Conservation (phyloP, 92 coral and sea anemone species). For the Metridium senile region DNA sequence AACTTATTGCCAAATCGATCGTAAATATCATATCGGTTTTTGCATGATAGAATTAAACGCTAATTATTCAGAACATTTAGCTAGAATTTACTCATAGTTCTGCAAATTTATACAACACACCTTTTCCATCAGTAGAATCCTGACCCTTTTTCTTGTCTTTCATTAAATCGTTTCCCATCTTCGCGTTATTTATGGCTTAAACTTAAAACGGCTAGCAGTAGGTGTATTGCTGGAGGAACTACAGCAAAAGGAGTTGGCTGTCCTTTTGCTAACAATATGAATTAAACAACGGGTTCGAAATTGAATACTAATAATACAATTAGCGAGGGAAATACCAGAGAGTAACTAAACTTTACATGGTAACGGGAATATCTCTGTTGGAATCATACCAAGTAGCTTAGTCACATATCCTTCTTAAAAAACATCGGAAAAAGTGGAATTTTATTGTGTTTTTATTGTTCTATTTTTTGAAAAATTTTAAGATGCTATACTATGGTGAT, state of each 20-base stretch:
- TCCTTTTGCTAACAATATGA: neutral
- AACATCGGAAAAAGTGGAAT: too few species aligned
- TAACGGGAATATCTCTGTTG: neutral
- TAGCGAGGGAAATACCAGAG: neutral
- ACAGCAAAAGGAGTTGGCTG: conserved; percentile 8
- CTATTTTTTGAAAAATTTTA: too few species aligned
- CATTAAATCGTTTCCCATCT: conserved; percentile 41
- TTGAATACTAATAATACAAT: too few species aligned
- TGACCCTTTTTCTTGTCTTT: conserved; percentile 38
- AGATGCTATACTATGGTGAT: too few species aligned
- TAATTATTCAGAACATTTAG: neutral
- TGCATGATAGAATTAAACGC: too few species aligned
- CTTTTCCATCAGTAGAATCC: conserved; percentile 35
- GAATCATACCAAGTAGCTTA: neutral
- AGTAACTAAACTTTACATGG: neutral
- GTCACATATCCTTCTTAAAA: too few species aligned
- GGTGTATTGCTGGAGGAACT: neutral
- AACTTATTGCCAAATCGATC: too few species aligned
- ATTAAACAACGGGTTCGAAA: neutral
- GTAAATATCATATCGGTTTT: too few species aligned
- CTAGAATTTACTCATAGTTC: neutral
- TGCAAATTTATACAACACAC: conserved; percentile 12
- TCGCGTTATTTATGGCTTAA: too few species aligned
- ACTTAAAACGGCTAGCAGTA: neutral
- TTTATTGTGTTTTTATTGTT: too few species aligned